These are phyloP conservation scores for Paracanthobrama guichenoti DNA, from an alignment of 2,113 vertebrate species.

Conservation along the genomic window DNA sequence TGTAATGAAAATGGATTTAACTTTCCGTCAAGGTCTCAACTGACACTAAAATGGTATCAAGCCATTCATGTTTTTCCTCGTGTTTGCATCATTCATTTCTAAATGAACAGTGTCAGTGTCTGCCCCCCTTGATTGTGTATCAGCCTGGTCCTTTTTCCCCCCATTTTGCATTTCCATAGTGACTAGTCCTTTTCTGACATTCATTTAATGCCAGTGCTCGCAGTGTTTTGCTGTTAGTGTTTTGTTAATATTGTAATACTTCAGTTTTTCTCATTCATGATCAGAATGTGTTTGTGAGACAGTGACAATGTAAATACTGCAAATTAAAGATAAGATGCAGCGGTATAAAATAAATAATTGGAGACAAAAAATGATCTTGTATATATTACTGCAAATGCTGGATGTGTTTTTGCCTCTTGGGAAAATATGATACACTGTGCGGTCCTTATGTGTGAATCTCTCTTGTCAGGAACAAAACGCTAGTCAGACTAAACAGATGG, in stretches of 20 bases:
- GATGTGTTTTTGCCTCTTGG: slow-evolving; percentile 5
- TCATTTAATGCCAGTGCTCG: slow-evolving; percentile 39
- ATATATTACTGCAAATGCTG: not conserved
- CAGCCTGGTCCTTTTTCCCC: slow-evolving; percentile 41
- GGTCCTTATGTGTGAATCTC: slow-evolving; percentile 3
- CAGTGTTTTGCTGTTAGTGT: slow-evolving; percentile 61
- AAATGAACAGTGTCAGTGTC: slow-evolving; percentile 43
- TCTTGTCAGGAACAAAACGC: not conserved
- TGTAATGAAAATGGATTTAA: slow-evolving; percentile 6
- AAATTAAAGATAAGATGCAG: slow-evolving; percentile 67
- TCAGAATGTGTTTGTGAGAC: slow-evolving; percentile 53
- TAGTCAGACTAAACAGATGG: slow-evolving; percentile 10
- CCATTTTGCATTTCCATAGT: slow-evolving; percentile 32
- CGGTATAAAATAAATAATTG: slow-evolving; percentile 50
- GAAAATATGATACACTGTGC: slow-evolving; percentile 3
- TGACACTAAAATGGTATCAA: not conserved
- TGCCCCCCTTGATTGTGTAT: slow-evolving; percentile 40
- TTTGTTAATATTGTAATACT: slow-evolving; percentile 63
- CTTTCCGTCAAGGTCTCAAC: not conserved
- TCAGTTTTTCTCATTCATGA: slow-evolving; percentile 53
- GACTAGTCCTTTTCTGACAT: slow-evolving; percentile 32
- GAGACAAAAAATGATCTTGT: slow-evolving; percentile 34
- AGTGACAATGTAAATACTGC: slow-evolving; percentile 72
- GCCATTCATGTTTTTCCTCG: not conserved
- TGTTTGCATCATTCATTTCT: slow-evolving; percentile 41